Percentiles rank a stretch among this genome's conserved stretches.
Evolutionary conservation across 2,113 vertebrate genomes (phyloP).

Genomic region (Dendropsophus ebraccatus): DNA sequence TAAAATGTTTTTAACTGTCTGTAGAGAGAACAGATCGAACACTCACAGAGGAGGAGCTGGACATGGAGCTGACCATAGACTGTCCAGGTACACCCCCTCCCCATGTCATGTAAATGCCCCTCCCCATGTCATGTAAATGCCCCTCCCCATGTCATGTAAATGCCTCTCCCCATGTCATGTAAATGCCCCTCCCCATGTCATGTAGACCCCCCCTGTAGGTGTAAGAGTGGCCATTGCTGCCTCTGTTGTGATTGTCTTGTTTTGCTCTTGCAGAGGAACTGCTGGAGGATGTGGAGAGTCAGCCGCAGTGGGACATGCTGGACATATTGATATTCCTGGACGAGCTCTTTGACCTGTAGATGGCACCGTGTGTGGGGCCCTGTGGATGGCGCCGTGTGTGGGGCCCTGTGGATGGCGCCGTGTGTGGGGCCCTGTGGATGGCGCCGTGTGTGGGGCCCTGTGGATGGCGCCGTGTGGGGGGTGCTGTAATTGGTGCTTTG

Average conservation of each 20-base stretch:
- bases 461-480: neutral
- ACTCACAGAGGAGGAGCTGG: constrained; percentile 4
- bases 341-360: constrained; percentile 35
- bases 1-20: neutral
- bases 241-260: no score
- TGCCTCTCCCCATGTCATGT: neutral
- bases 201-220: neutral
- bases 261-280: constrained; percentile 12
- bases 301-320: constrained; percentile 30
- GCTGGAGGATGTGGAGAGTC: neutral
- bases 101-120: neutral
- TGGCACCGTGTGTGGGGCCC: no score
- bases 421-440: constrained; percentile 9
- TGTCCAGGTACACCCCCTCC: constrained; percentile 18
- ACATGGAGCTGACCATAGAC: constrained; percentile 30
- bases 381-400: neutral
- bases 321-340: constrained; percentile 44
- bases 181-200: neutral
- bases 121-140: neutral
- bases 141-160: neutral
- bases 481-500: no score
- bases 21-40: neutral
- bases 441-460: neutral
- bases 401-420: neutral
- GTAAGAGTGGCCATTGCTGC: no score